Conservation (phyloP, 2,113 vertebrate species). For the Hippolais icterina region DNA sequence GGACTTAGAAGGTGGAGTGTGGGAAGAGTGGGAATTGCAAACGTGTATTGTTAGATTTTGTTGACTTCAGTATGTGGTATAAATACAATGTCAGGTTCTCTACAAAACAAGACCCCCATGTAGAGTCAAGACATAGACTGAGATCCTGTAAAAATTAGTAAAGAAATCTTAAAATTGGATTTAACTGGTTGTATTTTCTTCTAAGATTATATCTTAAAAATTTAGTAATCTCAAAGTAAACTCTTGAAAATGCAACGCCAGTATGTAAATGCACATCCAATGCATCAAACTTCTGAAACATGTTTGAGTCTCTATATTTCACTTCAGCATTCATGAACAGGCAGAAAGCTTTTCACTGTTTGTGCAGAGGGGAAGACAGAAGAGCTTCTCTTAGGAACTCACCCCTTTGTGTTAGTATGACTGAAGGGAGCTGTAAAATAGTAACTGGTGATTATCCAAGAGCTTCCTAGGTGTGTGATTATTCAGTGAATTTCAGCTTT, state of each 20-base stretch:
- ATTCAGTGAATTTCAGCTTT: background rate
- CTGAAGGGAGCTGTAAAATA: background rate
- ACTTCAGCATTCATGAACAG: background rate
- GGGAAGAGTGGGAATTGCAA: constrained; percentile 24
- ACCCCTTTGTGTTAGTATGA: background rate
- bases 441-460: background rate
- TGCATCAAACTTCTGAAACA: background rate
- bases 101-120: background rate
- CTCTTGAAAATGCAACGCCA: background rate
- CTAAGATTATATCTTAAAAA: background rate
- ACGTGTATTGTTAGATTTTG: background rate
- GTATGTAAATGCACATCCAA: background rate
- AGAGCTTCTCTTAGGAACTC: background rate
- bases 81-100: constrained; percentile 8
- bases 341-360: background rate
- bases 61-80: constrained; percentile 15
- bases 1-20: constrained; percentile 15
- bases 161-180: background rate
- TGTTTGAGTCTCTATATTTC: background rate
- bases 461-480: background rate
- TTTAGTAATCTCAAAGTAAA: background rate
- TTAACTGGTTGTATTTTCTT: background rate
- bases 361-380: background rate
- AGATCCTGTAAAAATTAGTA: background rate
- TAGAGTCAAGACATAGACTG: background rate